These are phyloP conservation scores for Stenurella melanura DNA, from an alignment of 2,888 invertebrate genomes.

Conservation along the genomic window DNA sequence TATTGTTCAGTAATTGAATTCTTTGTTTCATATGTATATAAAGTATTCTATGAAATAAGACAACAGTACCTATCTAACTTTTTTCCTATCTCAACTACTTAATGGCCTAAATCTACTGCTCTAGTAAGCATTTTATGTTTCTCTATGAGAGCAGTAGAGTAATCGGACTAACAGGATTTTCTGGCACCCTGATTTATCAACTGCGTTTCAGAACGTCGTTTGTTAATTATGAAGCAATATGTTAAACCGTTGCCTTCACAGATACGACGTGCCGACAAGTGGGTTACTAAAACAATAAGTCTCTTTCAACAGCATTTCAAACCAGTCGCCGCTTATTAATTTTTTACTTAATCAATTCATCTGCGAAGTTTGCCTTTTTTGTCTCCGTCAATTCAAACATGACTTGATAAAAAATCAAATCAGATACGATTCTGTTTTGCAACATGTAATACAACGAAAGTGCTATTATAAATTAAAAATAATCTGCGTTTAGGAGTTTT, in stretches of 20 bases:
- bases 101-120: too few relatives aligned
- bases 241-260: slow-evolving; percentile 41
- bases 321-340: slow-evolving; percentile 46
- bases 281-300: slow-evolving; percentile 49
- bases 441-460: slow-evolving; percentile 17
- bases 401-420: slow-evolving; percentile 39
- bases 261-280: slow-evolving; percentile 52
- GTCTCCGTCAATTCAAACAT: slow-evolving; percentile 39
- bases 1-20: too few relatives aligned
- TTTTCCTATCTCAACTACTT: too few relatives aligned
- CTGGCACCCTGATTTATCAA: slow-evolving; percentile 2
- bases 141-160: neutral
- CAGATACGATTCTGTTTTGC: slow-evolving; percentile 43
- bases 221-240: slow-evolving; percentile 52
- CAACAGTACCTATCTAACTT: too few relatives aligned
- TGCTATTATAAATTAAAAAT: slow-evolving; percentile 1
- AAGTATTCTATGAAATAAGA: too few relatives aligned
- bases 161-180: neutral
- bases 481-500: neutral
- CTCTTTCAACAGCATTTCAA: slow-evolving; percentile 51
- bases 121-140: neutral
- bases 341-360: slow-evolving; percentile 45
- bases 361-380: slow-evolving; percentile 37
- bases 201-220: slow-evolving; percentile 26
- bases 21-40: too few relatives aligned